A percentile compares a stretch with the other conserved stretches of the same genome.
phyloP scores from a whole-genome alignment of 2,797 vertebrate genomes.

The Clarias platycephalus region DNA sequence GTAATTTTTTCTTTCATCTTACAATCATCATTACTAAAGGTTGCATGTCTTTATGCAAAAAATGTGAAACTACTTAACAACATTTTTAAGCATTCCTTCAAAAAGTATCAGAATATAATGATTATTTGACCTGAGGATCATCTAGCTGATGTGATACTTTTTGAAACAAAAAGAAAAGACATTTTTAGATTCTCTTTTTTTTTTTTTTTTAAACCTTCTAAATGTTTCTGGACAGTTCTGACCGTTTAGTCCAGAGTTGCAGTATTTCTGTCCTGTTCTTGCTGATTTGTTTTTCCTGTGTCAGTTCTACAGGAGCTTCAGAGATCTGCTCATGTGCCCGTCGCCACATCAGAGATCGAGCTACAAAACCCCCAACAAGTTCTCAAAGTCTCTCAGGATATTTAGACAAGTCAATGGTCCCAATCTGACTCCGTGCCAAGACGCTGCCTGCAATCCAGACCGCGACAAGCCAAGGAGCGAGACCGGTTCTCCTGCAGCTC shows the following conservation, averaged over 20 bases:
- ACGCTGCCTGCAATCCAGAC: constrained; percentile 48
- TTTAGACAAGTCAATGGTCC: constrained; percentile 54
- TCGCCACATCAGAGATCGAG: constrained; percentile 61
- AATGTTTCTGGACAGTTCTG: background rate
- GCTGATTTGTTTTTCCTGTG: background rate
- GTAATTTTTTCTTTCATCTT: background rate
- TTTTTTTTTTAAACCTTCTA: background rate
- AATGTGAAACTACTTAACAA: background rate
- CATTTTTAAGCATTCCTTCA: background rate
- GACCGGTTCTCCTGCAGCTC: background rate
- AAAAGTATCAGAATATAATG: background rate
- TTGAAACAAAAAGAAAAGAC: too few relatives aligned
- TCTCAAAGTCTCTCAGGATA: constrained; percentile 64
- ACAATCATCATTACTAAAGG: background rate
- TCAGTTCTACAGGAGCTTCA: constrained; percentile 80
- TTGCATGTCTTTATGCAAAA: background rate
- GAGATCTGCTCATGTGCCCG: constrained; percentile 69
- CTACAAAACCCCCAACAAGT: constrained; percentile 68
- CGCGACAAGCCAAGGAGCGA: background rate
- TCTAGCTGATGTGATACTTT: background rate
- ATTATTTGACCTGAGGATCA: background rate
- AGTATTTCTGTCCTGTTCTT: constrained; percentile 31
- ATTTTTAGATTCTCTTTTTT: too few relatives aligned
- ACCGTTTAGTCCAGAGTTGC: background rate
- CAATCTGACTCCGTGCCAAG: constrained; percentile 45